A percentile compares a stretch with the other conserved stretches of the same genome.
Conservation (phyloP, 1,140 invertebrate species). For the Drepana arcuata region DNA sequence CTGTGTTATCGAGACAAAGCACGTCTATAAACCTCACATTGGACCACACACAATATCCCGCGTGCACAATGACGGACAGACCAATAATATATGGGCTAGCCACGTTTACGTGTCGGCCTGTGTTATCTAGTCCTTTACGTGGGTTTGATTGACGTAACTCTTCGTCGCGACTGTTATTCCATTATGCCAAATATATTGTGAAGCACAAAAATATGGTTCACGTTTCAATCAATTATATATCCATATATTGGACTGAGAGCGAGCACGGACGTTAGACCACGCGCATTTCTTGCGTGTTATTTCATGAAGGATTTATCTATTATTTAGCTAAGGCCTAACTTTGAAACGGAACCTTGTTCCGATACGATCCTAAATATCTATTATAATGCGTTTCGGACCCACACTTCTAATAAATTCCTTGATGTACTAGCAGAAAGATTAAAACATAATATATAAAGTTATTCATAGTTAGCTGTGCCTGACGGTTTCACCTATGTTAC, state of each 20-base stretch:
- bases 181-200: slow-evolving; percentile 16
- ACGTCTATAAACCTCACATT: slow-evolving; percentile 57
- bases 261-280: background rate
- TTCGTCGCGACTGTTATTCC: slow-evolving; percentile 18
- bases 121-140: slow-evolving; percentile 40
- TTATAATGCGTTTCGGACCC: too few species aligned
- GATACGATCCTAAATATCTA: too few species aligned
- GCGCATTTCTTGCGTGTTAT: background rate
- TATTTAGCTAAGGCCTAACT: background rate
- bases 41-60: slow-evolving; percentile 68
- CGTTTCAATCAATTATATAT: background rate
- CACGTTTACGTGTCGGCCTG: slow-evolving; percentile 37
- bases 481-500: too few species aligned
- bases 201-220: background rate
- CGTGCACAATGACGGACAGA: slow-evolving; percentile 51
- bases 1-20: slow-evolving; percentile 67
- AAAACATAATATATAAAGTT: too few species aligned
- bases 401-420: too few species aligned
- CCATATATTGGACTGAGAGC: background rate
- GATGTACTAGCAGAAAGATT: too few species aligned
- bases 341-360: too few species aligned
- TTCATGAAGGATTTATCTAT: background rate
- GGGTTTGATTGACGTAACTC: slow-evolving; percentile 39
- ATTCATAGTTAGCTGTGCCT: too few species aligned
- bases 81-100: slow-evolving; percentile 57